Evolutionary conservation across 1,140 invertebrate species (phyloP).

Genomic region (Megalonaias nervosa): DNA sequence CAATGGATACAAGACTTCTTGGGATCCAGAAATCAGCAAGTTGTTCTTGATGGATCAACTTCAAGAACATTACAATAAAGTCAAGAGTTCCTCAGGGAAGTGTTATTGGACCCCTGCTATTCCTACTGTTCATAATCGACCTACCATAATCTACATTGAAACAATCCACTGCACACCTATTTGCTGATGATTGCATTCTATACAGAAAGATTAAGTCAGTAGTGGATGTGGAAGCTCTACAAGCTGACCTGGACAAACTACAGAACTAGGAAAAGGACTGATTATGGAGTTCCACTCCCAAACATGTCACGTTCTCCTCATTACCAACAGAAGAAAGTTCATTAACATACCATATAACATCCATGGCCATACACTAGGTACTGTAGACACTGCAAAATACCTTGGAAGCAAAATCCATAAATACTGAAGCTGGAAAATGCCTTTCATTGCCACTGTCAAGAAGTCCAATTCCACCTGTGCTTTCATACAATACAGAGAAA

Average conservation of each 20-base stretch:
- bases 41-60: constrained; percentile 4
- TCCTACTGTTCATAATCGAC: constrained; percentile 22
- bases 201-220: constrained; percentile 10
- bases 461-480: not conserved
- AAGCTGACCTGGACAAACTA: too few relatives aligned
- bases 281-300: constrained; percentile 22
- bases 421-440: too few relatives aligned
- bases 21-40: constrained; percentile 13
- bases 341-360: constrained; percentile 4
- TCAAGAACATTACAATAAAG: constrained; percentile 2
- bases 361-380: not conserved
- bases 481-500: constrained; percentile 21
- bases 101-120: constrained; percentile 13
- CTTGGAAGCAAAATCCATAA: not conserved
- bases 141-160: constrained; percentile 7
- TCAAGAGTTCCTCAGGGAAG: constrained; percentile 27
- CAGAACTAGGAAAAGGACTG: not conserved
- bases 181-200: constrained; percentile 26
- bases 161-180: constrained; percentile 2
- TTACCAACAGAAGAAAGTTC: constrained; percentile 2
- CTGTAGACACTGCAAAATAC: too few relatives aligned
- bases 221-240: not conserved
- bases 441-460: too few relatives aligned
- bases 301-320: constrained; percentile 11
- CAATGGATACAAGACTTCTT: constrained; percentile 27